Conservation (phyloP, 1,140 invertebrate species). For the Drosophila sp. region DNA sequence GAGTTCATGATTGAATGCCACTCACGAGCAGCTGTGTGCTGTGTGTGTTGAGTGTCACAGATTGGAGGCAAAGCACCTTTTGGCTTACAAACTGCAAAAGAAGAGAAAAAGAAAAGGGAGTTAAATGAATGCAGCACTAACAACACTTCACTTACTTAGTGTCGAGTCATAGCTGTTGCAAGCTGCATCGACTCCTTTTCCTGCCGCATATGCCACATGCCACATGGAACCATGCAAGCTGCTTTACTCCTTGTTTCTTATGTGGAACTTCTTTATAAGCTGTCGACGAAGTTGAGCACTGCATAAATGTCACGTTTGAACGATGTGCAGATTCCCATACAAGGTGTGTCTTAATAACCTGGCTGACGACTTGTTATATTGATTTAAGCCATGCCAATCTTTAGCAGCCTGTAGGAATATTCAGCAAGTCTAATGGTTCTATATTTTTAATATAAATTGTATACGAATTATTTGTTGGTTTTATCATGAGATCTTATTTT, state of each 20-base stretch:
- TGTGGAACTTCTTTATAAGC: slow-evolving; percentile 29
- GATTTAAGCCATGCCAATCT: slow-evolving; percentile 4
- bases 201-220: slow-evolving; percentile 28
- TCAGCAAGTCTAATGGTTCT: too few relatives aligned
- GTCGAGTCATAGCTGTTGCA: slow-evolving; percentile 27
- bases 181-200: slow-evolving; percentile 6
- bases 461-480: too few relatives aligned
- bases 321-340: background rate
- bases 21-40: background rate
- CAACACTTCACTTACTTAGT: slow-evolving; percentile 55
- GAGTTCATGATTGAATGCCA: slow-evolving; percentile 14
- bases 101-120: background rate
- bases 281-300: slow-evolving; percentile 45
- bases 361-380: slow-evolving; percentile 11
- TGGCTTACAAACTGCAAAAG: slow-evolving; percentile 5
- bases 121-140: slow-evolving; percentile 24
- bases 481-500: too few relatives aligned
- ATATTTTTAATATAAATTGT: too few relatives aligned
- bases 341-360: background rate
- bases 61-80: slow-evolving; percentile 4
- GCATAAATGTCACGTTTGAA: slow-evolving; percentile 54
- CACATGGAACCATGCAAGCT: slow-evolving; percentile 18
- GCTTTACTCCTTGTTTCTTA: slow-evolving; percentile 43
- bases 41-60: slow-evolving; percentile 2
- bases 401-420: background rate